phyloP scores from a whole-genome alignment of 2,888 invertebrate genomes.

The Lobophora halterata region DNA sequence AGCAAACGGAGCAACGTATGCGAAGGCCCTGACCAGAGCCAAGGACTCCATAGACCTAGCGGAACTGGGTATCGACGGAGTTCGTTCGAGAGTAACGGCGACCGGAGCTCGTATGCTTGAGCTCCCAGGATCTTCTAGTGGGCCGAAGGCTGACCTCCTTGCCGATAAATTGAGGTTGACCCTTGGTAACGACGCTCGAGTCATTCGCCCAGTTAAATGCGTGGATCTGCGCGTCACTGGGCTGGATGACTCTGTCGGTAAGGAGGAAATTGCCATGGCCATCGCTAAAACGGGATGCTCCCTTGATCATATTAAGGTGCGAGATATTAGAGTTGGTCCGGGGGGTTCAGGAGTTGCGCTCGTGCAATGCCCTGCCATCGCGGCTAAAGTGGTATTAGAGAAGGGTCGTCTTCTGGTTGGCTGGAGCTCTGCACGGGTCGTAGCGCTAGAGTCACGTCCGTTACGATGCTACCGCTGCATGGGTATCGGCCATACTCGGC shows the following conservation, averaged over 20 bases:
- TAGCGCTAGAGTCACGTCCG: neutral
- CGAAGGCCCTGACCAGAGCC: conserved; percentile 8
- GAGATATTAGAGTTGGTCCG: neutral
- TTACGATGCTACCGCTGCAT: neutral
- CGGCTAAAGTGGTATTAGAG: neutral
- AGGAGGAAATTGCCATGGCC: neutral
- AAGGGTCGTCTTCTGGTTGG: neutral
- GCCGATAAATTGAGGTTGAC: conserved; percentile 16
- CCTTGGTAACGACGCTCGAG: neutral
- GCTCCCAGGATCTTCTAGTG: conserved; percentile 11
- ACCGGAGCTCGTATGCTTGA: conserved; percentile 21
- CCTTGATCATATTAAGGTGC: neutral
- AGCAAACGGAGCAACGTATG: conserved; percentile 14
- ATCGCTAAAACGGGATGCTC: neutral
- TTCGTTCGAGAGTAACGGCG: conserved; percentile 1
- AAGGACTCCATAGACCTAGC: conserved; percentile 5
- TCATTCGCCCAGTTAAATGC: neutral
- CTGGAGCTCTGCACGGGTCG: neutral
- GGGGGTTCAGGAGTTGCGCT: neutral
- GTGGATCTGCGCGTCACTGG: conserved; percentile 2
- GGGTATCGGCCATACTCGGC: neutral
- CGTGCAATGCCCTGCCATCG: neutral
- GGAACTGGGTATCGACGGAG: neutral
- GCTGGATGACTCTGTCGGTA: conserved; percentile 4
- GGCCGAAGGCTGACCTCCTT: conserved; percentile 15